Evolutionary conservation across 2,113 vertebrate species (phyloP), one percentile per base, ranked within the genome.

Genomic region (Gobius niger): DNA sequence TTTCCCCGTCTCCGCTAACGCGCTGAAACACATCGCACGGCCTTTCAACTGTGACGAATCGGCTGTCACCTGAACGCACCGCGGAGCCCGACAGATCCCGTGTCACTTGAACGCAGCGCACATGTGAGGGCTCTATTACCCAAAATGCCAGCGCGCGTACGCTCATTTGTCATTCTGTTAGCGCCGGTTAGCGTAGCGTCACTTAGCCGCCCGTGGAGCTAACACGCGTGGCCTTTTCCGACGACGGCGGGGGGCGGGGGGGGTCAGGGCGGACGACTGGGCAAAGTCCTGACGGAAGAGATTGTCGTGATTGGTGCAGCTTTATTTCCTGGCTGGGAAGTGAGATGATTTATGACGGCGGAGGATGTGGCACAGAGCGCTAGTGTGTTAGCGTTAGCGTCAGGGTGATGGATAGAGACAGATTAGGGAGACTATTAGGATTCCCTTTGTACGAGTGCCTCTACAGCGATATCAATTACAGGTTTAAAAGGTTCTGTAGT

Each of bases 141-240:
- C 62, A 89, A 86, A 86, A 89, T 86, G 83, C 77, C 76, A 89
- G 40, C 61, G 16, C 24, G 18, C 18, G 18, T 11, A 12, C 52
- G 6, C 9, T 19, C 52, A 63, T 83, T 80, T 77, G 68, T 86
- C 84, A 84, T 75, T 49, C 75, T 61, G 62, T 70, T 68, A 62
- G 81, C 63, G 62, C 73, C 47, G 16, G 51, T 73, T 59, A 42
- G 14, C 61, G 70, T 49, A 56, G 73, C 44, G 1, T 68, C 68
- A 51, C 56, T 63, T 18, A 47, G 68, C 64, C 18, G 64, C 16
- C 52, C 6, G 52, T 53, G 52, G 19, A 19, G 16, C 52, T 6
- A 53, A 53, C 52, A 44, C 62, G 47, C 62, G 24, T 19, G 82
- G 63, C 75, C 67, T 75, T 77, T 74, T 61, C 68, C 24, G 11